Evolutionary conservation across 1,140 invertebrate genomes (phyloP).

Genomic region (Saccostrea echinata): DNA sequence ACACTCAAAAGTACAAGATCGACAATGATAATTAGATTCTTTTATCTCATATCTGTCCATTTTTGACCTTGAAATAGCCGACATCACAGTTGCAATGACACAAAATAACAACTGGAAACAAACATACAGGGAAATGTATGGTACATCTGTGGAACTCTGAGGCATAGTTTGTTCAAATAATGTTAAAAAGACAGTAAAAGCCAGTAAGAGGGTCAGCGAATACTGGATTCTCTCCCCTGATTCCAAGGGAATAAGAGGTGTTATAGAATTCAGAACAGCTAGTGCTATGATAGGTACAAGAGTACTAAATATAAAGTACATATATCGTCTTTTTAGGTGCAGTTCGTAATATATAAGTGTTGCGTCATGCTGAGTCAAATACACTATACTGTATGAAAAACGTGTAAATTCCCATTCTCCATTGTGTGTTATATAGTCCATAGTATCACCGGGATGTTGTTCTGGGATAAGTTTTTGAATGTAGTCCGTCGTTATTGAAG

Average conservation of each 20-base stretch:
- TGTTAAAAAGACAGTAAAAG: no score
- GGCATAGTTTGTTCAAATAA: no score
- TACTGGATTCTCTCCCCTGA: neutral
- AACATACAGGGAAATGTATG: no score
- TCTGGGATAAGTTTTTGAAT: neutral
- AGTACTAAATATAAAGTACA: neutral
- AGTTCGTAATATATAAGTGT: neutral
- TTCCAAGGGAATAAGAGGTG: neutral
- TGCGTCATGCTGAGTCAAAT: neutral
- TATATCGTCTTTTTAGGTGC: neutral
- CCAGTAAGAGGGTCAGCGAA: neutral
- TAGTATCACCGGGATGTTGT: neutral
- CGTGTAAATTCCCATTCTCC: no score
- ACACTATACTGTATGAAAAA: neutral
- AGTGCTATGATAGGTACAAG: no score
- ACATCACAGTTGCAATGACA: no score
- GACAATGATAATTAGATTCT: no score
- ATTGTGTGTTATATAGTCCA: neutral
- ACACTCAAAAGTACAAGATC: no score
- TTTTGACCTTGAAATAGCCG: no score
- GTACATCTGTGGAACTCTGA: no score
- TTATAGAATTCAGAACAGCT: neutral
- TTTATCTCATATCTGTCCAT: no score
- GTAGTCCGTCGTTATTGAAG: neutral
- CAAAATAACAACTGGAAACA: no score